Conservation (phyloP, 2,888 invertebrate genomes). For the Nymphalis urticae region DNA sequence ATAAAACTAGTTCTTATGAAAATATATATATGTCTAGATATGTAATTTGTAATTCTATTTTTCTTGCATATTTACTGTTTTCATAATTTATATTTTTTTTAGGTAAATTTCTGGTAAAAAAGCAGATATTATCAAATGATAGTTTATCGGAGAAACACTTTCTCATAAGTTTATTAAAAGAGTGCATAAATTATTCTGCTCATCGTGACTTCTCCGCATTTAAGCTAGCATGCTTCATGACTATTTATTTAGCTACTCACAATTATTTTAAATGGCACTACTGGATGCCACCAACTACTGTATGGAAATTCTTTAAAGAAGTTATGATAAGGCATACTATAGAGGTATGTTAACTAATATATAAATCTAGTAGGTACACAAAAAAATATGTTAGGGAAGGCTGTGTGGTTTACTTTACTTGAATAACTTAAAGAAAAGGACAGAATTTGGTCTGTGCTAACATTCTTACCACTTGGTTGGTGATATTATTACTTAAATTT, state of each 20-base stretch:
- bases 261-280: slow-evolving; percentile 67
- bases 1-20: too few species aligned
- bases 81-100: slow-evolving; percentile 18
- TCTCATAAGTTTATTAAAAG: slow-evolving; percentile 54
- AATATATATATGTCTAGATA: too few species aligned
- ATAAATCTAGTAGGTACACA: too few species aligned
- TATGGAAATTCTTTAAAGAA: slow-evolving; percentile 71
- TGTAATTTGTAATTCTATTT: not conserved
- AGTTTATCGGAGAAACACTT: slow-evolving; percentile 59
- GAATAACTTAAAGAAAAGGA: not conserved
- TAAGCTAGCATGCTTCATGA: slow-evolving; percentile 61
- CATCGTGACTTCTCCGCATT: slow-evolving; percentile 57
- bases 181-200: slow-evolving; percentile 65
- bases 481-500: too few species aligned
- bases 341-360: slow-evolving; percentile 50
- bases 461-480: too few species aligned
- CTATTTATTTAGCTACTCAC: slow-evolving; percentile 63
- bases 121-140: slow-evolving; percentile 57
- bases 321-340: slow-evolving; percentile 68
- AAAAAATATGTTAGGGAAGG: too few species aligned
- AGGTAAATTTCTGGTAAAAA: slow-evolving; percentile 60
- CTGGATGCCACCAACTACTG: slow-evolving; percentile 57
- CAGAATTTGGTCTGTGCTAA: too few species aligned
- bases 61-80: not conserved
- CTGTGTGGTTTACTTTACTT: not conserved